phyloP scores from a whole-genome alignment of 2,113 vertebrate genomes.

The Manacus vitellinus region DNA sequence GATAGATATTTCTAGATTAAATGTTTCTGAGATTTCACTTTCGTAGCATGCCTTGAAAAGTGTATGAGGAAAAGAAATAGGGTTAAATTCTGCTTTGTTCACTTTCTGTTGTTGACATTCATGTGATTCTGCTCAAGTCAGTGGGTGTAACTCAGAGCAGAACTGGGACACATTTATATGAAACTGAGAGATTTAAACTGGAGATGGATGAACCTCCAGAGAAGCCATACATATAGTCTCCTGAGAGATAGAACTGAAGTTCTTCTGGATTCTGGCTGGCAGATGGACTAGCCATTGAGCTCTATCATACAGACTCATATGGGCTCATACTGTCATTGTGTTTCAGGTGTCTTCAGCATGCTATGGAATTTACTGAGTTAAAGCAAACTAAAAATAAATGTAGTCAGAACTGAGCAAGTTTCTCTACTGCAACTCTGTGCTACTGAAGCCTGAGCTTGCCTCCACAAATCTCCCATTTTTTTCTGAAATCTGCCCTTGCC shows the following conservation, averaged over 20 bases:
- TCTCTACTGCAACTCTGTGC: neutral
- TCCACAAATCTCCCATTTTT: neutral
- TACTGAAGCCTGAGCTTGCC: neutral
- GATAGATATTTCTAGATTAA: slow-evolving; percentile 20
- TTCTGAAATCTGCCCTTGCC: neutral
- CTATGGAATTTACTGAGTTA: neutral
- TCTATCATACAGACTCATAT: neutral
- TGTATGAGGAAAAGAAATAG: neutral
- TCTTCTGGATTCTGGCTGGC: neutral
- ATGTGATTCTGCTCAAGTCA: neutral
- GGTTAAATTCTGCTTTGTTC: neutral
- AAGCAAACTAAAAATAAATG: neutral
- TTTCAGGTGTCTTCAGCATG: neutral
- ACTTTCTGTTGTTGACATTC: neutral
- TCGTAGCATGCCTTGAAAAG: neutral
- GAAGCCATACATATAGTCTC: neutral
- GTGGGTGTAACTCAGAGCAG: neutral
- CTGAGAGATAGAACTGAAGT: neutral
- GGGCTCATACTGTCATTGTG: neutral
- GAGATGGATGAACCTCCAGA: neutral
- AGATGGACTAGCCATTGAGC: neutral
- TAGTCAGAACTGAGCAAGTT: neutral
- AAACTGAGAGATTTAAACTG: neutral
- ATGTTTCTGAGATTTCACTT: neutral
- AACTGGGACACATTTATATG: neutral